These are phyloP conservation scores for Asbolus verrucosus DNA, from an alignment of 1,140 invertebrate species.

Conservation along the genomic window DNA sequence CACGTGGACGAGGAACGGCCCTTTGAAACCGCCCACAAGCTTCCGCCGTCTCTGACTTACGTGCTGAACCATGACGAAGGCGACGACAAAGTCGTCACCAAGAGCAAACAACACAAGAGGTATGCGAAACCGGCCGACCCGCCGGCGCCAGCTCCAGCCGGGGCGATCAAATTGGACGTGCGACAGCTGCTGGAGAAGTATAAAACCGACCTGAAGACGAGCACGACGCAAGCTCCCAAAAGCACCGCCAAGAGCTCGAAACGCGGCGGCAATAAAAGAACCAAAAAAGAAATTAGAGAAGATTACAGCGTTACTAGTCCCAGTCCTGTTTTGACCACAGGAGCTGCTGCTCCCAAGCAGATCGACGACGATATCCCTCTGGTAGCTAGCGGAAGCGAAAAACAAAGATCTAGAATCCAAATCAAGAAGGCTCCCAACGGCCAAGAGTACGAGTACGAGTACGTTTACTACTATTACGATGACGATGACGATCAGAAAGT, in stretches of 20 bases:
- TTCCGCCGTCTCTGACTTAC: constrained; percentile 59
- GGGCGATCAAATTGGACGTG: constrained; percentile 62
- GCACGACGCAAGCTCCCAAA: constrained; percentile 51
- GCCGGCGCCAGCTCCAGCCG: constrained; percentile 60
- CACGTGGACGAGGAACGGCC: constrained; percentile 50
- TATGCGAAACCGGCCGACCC: constrained; percentile 50
- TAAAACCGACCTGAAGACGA: constrained; percentile 58
- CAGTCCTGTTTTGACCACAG: constrained; percentile 60
- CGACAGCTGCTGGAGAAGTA: constrained; percentile 61
- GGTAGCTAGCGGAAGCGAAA: constrained; percentile 60
- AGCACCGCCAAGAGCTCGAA: constrained; percentile 46
- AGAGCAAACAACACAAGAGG: constrained; percentile 54
- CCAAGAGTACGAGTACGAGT: constrained; percentile 91
- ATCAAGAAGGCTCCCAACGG: constrained; percentile 91
- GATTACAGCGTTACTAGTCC: constrained; percentile 54
- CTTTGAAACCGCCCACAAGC: constrained; percentile 64
- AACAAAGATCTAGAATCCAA: constrained; percentile 77
- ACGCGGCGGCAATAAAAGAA: constrained; percentile 45
- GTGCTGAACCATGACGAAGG: constrained; percentile 55
- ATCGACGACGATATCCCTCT: constrained; percentile 57
- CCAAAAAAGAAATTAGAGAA: constrained; percentile 57
- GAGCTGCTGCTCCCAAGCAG: constrained; percentile 50
- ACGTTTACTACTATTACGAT: constrained; percentile 91
- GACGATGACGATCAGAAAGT: constrained; percentile 72
- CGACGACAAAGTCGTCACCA: constrained; percentile 46